Evolutionary conservation across 2,797 vertebrate species (phyloP).

Genomic region (Helostoma temminkii): DNA sequence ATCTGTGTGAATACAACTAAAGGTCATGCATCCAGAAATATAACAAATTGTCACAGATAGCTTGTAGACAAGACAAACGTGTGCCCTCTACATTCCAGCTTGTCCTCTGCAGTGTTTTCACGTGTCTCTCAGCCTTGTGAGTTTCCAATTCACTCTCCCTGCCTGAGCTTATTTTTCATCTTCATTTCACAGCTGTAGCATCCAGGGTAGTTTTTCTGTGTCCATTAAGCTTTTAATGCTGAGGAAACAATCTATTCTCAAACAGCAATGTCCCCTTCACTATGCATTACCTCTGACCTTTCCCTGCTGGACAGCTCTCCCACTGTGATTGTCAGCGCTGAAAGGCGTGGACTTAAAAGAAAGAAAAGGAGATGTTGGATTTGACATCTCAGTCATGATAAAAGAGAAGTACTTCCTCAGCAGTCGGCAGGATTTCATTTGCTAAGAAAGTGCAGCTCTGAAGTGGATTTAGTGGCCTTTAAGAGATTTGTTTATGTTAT

Average conservation of each 20-base stretch:
- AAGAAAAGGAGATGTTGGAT: conserved; percentile 33
- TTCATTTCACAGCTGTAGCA: conserved; percentile 53
- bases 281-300: conserved; percentile 56
- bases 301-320: conserved; percentile 48
- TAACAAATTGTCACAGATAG: conserved; percentile 16
- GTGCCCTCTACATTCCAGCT: conserved; percentile 21
- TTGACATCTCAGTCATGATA: conserved; percentile 57
- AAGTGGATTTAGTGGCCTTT: conserved; percentile 16
- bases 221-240: conserved; percentile 72
- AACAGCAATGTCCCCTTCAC: conserved; percentile 50
- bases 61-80: conserved; percentile 25
- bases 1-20: not conserved
- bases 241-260: conserved; percentile 65
- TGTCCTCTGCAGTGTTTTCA: conserved; percentile 43
- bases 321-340: conserved; percentile 55
- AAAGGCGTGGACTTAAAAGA: conserved; percentile 41
- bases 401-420: conserved; percentile 32
- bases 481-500: conserved; percentile 4
- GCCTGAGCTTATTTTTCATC: conserved; percentile 60
- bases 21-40: conserved; percentile 27
- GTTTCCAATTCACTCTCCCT: conserved; percentile 48
- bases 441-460: conserved; percentile 14
- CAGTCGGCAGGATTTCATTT: conserved; percentile 29
- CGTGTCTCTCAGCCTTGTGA: not conserved
- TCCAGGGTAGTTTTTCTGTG: conserved; percentile 64